These are phyloP conservation scores for Pseudolaguvia tuberculata DNA, from an alignment of 2,113 vertebrate genomes.

Conservation along the genomic window DNA sequence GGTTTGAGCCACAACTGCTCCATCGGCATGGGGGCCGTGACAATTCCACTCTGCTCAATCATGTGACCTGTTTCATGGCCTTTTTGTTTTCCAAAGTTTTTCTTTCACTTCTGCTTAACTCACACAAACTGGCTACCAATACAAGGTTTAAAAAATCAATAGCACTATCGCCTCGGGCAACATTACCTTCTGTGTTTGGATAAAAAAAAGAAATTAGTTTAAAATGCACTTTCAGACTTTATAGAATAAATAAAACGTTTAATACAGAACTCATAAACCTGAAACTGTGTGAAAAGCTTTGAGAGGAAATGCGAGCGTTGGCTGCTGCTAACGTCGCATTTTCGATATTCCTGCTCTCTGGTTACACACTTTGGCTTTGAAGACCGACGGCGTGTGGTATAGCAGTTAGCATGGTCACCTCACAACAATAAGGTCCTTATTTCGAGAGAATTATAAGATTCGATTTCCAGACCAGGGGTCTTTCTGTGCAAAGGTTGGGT, in stretches of 20 bases:
- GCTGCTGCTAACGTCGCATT: background rate
- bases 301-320: background rate
- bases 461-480: too few species aligned
- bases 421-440: too few species aligned
- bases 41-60: background rate
- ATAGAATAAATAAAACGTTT: constrained; percentile 35
- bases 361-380: too few species aligned
- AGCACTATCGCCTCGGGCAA: constrained; percentile 32
- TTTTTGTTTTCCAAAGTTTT: constrained; percentile 9
- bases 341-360: constrained; percentile 10
- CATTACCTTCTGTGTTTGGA: constrained; percentile 19
- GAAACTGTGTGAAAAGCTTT: constrained; percentile 19
- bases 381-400: too few species aligned
- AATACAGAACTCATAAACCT: constrained; percentile 10
- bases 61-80: background rate
- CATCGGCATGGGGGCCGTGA: background rate
- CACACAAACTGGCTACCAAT: constrained; percentile 15
- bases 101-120: background rate
- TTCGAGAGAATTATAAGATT: too few species aligned
- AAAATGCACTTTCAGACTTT: constrained; percentile 28
- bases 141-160: constrained; percentile 27
- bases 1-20: too few species aligned
- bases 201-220: constrained; percentile 30
- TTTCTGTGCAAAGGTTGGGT: too few species aligned
- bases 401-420: too few species aligned